Base-by-base conservation (phyloP, 2,888 invertebrate genomes). In the Catocala nupta region DNA sequence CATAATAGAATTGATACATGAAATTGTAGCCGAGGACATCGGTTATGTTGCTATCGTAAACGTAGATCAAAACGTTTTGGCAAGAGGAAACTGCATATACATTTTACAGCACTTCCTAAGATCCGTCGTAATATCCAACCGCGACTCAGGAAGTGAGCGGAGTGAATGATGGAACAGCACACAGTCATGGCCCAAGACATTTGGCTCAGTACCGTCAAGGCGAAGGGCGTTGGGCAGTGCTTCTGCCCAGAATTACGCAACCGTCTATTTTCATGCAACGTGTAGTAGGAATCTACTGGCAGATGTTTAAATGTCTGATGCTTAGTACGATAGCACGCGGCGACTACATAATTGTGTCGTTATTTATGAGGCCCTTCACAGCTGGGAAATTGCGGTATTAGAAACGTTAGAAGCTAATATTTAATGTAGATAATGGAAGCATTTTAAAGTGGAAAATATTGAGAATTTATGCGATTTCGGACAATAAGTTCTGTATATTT, bases 181-280 rank as follows among this genome's bases (percentile, higher is more conserved):
- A 51, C 66, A 63, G 66, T 66, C 72, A 76, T 62, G 78, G 80
- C 70, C 77, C 77, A 74, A 78, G 82, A 83, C 80, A 81, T 82
- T 84, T 84, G 84, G 82, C 84, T 80, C 77, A 57, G 55, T 43
- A 75, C 70, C 73, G 72, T 70, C 83, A 84, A 84, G 84, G 84
- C 81, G 82, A 84, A 84, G 84, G 85, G 84, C 84, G 71, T 73
- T 81, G 82, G 82, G 79, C 81, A 64, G 55, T 57, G 65, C 63
- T 70, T 56, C 52, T 55, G 69, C 66, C 70, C 78, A 76, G 73
- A 36, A 47, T 75, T 72, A 75, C 75, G 70, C 61, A 77, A 77
- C 43, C 56, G 13, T 71, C 77, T 77, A 77, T 77, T 78, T 73
- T 76, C 64, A 71, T 62, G 68, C 71, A 68, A 70, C 65, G 52